phyloP scores from a whole-genome alignment of 2,888 invertebrate species.

The Nomada ferruginata region DNA sequence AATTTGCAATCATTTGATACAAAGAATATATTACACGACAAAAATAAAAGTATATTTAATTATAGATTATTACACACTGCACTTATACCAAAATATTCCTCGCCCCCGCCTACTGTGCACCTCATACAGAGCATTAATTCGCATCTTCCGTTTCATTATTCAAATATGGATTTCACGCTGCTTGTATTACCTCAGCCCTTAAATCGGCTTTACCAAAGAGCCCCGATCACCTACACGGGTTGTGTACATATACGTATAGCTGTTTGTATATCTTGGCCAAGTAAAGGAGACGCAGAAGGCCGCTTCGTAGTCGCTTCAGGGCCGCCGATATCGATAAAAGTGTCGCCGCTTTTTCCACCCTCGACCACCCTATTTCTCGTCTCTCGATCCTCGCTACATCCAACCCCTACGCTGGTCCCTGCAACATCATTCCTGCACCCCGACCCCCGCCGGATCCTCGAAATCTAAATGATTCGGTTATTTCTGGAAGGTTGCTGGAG shows the following conservation, averaged over 20 bases:
- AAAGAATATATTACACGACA: not conserved
- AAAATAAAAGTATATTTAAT: not conserved
- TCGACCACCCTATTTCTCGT: constrained; percentile 23
- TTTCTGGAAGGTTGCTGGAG: constrained; percentile 72
- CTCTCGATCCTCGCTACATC: constrained; percentile 59
- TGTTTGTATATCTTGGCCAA: constrained; percentile 65
- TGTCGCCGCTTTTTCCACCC: constrained; percentile 62
- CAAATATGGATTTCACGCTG: constrained; percentile 24
- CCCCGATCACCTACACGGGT: constrained; percentile 42
- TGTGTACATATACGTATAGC: constrained; percentile 25
- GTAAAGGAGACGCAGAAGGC: constrained; percentile 60
- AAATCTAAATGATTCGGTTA: constrained; percentile 77
- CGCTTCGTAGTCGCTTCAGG: constrained; percentile 53
- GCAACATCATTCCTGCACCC: constrained; percentile 55
- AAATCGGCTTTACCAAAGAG: constrained; percentile 61
- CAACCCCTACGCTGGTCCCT: constrained; percentile 29
- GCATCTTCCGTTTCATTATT: constrained; percentile 34
- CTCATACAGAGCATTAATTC: constrained; percentile 10
- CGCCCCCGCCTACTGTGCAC: not conserved
- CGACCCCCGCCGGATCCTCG: constrained; percentile 55
- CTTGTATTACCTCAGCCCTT: constrained; percentile 25
- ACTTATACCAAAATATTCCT: not conserved
- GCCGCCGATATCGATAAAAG: constrained; percentile 69
- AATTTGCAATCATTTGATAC: no score
- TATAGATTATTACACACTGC: not conserved